Base-by-base conservation (phyloP, 1,140 invertebrate species). In the Pemphigus obesinymphae region DNA sequence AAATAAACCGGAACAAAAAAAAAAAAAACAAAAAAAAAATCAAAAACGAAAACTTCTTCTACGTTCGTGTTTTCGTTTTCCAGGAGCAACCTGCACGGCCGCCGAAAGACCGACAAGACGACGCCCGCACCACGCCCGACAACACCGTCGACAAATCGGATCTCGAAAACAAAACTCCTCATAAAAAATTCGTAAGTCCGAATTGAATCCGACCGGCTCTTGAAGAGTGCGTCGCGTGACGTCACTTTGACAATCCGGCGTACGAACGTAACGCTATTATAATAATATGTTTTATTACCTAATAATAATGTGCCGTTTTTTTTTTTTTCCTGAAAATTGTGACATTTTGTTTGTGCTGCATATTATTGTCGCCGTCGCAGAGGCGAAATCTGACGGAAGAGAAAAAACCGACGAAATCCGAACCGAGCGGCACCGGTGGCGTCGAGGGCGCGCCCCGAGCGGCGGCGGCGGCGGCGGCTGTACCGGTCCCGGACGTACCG, bases 111-210 rank as follows among this genome's bases (percentile, higher is more conserved):
- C n/a, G n/a, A n/a, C n/a, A n/a, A n/a, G n/a, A n/a, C n/a, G n/a
- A n/a, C n/a, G n/a, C n/a, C n/a, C n/a, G n/a, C n/a, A n/a, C n/a
- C n/a, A n/a, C n/a, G n/a, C 8, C 76, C 23, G 34, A 20, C 23
- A 7, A 2, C 29, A 0, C 34, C 10, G 11, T 20, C 34, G 55
- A 80, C 15, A 80, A 80, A 34, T 61, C 53, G 8, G 76, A 80
- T 40, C n/a, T 80, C 15, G 76, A 80, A 29, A 80, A 80, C 37
- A 80, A 80, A 80, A 80, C 76, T 8, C 76, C 76, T 26, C 76
- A 80, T 34, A 80, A 80, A 20, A 80, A 80, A 80, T 80, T 80
- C 23, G 76, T 80, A 61, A 80, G 76, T 80, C 10, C n/a, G n/a
- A n/a, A n/a, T n/a, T n/a, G n/a, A n/a, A n/a, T n/a, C n/a, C n/a